Evolutionary conservation across 1,140 invertebrate species (phyloP).

Genomic region (Drosophila albomicans): DNA sequence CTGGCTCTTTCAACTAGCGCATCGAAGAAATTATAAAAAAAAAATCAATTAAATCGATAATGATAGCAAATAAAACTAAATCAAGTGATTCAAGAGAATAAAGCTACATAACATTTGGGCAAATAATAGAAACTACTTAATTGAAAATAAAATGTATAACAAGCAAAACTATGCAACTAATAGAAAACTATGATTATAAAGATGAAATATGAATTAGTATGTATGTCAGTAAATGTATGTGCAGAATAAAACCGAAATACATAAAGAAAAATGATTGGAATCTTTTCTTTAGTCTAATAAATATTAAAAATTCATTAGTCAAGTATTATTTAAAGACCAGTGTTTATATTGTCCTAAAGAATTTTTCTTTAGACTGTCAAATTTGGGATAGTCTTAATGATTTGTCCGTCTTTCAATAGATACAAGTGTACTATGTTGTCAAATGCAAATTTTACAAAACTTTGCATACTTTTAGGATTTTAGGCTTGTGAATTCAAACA

Average conservation of each 20-base stretch:
- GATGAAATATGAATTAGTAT: constrained; percentile 72
- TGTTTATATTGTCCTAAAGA: no score
- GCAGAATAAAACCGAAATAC: constrained; percentile 74
- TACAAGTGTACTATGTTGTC: no score
- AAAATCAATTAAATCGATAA: not conserved
- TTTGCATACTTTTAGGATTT: no score
- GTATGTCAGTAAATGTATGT: constrained; percentile 66
- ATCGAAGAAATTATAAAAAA: constrained; percentile 28
- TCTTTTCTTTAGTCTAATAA: no score
- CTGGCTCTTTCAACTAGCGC: constrained; percentile 54
- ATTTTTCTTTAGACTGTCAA: no score
- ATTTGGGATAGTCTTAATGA: no score
- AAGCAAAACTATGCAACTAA: constrained; percentile 53
- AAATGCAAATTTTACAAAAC: no score
- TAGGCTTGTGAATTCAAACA: no score
- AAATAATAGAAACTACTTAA: constrained; percentile 48
- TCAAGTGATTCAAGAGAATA: constrained; percentile 37
- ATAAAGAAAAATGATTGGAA: constrained; percentile 9
- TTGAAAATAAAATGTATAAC: constrained; percentile 43
- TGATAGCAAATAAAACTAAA: constrained; percentile 30
- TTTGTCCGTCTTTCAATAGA: no score
- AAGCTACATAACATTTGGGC: constrained; percentile 31
- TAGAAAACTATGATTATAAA: constrained; percentile 52
- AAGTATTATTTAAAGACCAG: no score
- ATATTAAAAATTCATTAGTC: no score